Base-by-base conservation (phyloP, 1,140 invertebrate species). In the Vanessa atalanta region DNA sequence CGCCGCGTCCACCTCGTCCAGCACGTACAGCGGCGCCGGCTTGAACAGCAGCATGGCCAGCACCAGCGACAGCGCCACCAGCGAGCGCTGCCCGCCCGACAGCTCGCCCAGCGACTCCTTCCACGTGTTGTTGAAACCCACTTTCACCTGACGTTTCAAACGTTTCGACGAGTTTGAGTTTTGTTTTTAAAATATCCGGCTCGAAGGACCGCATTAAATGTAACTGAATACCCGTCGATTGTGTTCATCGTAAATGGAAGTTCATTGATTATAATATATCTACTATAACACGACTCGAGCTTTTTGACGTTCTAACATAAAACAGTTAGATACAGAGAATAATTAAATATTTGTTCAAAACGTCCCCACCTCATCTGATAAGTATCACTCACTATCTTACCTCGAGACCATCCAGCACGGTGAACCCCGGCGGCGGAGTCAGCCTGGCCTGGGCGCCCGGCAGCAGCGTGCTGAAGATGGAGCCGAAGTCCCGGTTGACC, bases 1-100 rank as follows among this genome's bases (percentile, higher is more conserved):
- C 6, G 99, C 99, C 8, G 99, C 98, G 93, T 99, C 99, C 60
- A 99, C 98, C 94, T 99, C 99, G 89, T 99, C 99, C 81, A 99
- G 94, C 91, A 99, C 99, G 87, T 99, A 99, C 13, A 99, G 94
- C 1, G 99, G 99, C 14, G 99, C 99, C 7, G 99, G 99, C 85
- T 99, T 99, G 92, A 99, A 99, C 70, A 98, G 94, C 73, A 99
- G 93, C 96, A 99, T 97, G 31, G 99, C 97, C 75, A 99, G 94
- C 79, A 99, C 98, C 9, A 99, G 94, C 3, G 99, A 99, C 26
- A 99, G 93, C 1, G 99, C 99, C 31, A 99, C 98, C 20, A 99
- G 94, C 4, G 99, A 99, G 79, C 98, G 95, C 93, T 99, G 98
- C 1, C 99, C 99, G 70, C 99, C 99, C 72, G 98, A 99, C 63